Evolutionary conservation across 2,888 invertebrate species (phyloP).

Genomic region (Pseudococcus longispinus): DNA sequence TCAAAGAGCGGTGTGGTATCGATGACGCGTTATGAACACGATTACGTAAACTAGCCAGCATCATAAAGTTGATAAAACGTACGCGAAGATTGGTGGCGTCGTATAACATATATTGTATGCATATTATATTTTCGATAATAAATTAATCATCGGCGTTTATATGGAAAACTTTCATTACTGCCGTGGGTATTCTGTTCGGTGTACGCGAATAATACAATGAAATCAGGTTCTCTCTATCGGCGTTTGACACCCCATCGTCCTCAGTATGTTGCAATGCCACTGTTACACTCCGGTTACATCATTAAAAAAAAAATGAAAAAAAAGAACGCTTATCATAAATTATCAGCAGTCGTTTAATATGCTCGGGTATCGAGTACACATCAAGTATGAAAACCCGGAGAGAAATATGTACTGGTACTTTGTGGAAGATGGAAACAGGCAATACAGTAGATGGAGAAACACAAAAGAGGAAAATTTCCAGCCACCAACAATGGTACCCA

Average conservation of each 20-base stretch:
- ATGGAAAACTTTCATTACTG: slow-evolving; percentile 32
- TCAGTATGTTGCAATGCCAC: slow-evolving; percentile 28
- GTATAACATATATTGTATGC: background rate
- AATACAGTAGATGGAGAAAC: background rate
- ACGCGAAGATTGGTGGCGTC: background rate
- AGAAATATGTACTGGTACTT: too few relatives aligned
- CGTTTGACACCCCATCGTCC: slow-evolving; percentile 26
- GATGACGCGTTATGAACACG: background rate
- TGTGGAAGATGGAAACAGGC: background rate
- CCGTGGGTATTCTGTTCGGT: background rate
- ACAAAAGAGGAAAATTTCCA: background rate
- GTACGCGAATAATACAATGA: slow-evolving; percentile 7
- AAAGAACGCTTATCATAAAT: slow-evolving; percentile 12
- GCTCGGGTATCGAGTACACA: background rate
- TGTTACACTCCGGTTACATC: slow-evolving; percentile 22
- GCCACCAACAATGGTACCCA: background rate
- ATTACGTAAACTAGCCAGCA: background rate
- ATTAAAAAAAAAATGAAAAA: background rate
- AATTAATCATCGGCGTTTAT: slow-evolving; percentile 29
- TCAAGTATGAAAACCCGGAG: background rate
- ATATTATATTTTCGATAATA: slow-evolving; percentile 9
- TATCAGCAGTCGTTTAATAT: background rate
- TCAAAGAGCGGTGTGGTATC: background rate
- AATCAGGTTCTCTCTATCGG: slow-evolving; percentile 20
- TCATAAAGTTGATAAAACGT: background rate